phyloP scores from a whole-genome alignment of 2,888 invertebrate species.

The Fabriciana adippe region DNA sequence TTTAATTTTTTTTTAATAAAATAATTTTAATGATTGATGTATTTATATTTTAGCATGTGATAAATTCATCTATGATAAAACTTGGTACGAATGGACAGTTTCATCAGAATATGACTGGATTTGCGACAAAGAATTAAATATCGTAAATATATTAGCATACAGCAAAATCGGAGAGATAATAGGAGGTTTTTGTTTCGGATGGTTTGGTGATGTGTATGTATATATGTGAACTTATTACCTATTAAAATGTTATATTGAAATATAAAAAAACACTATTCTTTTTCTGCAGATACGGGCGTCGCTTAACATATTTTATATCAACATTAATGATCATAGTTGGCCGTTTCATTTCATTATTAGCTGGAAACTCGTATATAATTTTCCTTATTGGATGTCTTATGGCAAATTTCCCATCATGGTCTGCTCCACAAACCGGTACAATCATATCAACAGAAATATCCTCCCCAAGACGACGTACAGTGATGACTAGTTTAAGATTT shows the following conservation, averaged over 20 bases:
- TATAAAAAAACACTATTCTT: slow-evolving; percentile 10
- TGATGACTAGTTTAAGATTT: slow-evolving; percentile 51
- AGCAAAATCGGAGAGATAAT: slow-evolving; percentile 56
- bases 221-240: background rate
- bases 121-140: slow-evolving; percentile 57
- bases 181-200: slow-evolving; percentile 61
- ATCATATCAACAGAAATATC: slow-evolving; percentile 64
- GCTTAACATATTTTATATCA: slow-evolving; percentile 55
- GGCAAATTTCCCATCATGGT: slow-evolving; percentile 58
- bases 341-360: slow-evolving; percentile 53
- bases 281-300: slow-evolving; percentile 60
- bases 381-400: slow-evolving; percentile 57
- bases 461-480: slow-evolving; percentile 53
- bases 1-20: slow-evolving; percentile 3
- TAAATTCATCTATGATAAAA: slow-evolving; percentile 54
- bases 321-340: slow-evolving; percentile 55
- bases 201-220: slow-evolving; percentile 65
- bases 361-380: slow-evolving; percentile 50
- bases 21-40: too few species aligned
- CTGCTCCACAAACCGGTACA: slow-evolving; percentile 53
- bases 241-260: background rate
- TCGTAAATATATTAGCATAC: slow-evolving; percentile 57
- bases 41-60: slow-evolving; percentile 52
- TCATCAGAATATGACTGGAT: slow-evolving; percentile 63
- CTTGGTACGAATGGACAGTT: slow-evolving; percentile 61